Evolutionary conservation across 2,113 vertebrate species (phyloP).

Genomic region (Pangasianodon gigas): DNA sequence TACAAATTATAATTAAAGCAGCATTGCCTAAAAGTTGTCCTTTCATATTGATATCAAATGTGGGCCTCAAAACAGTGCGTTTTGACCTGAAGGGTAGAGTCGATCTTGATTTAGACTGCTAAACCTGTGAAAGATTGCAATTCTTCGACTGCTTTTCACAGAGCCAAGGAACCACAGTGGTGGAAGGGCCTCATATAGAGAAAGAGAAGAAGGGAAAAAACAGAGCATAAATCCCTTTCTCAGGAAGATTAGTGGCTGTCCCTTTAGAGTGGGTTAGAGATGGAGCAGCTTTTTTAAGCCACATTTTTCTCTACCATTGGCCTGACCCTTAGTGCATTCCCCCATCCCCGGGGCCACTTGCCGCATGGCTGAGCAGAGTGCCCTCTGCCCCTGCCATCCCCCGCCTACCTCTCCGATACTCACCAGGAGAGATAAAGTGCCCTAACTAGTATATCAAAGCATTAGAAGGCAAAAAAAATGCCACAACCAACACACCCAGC

Average conservation of each 20-base stretch:
- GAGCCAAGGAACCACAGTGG: constrained; percentile 61
- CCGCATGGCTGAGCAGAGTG: constrained; percentile 43
- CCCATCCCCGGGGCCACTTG: constrained; percentile 56
- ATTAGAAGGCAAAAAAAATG: background rate
- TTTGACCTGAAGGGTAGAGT: background rate
- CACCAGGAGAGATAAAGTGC: constrained; percentile 70
- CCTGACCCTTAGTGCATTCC: constrained; percentile 70
- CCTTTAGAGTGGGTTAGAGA: constrained; percentile 69
- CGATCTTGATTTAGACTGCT: background rate
- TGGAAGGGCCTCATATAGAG: constrained; percentile 74
- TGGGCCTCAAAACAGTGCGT: background rate
- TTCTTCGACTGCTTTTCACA: constrained; percentile 51
- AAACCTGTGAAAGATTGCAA: constrained; percentile 39
- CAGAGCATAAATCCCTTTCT: constrained; percentile 74
- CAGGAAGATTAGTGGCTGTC: constrained; percentile 79
- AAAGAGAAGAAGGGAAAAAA: constrained; percentile 43
- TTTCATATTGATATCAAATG: background rate
- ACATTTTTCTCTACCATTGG: constrained; percentile 77
- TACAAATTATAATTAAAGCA: background rate
- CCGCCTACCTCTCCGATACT: constrained; percentile 67
- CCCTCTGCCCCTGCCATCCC: constrained; percentile 36
- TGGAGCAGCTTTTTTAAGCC: constrained; percentile 65
- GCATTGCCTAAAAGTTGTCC: background rate
- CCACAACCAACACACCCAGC: background rate
- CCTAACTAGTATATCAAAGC: constrained; percentile 65